A percentile compares a stretch with the other conserved stretches of the same genome.
Conservation (phyloP, 2,888 invertebrate species). For the Tetrapedia diversipes region DNA sequence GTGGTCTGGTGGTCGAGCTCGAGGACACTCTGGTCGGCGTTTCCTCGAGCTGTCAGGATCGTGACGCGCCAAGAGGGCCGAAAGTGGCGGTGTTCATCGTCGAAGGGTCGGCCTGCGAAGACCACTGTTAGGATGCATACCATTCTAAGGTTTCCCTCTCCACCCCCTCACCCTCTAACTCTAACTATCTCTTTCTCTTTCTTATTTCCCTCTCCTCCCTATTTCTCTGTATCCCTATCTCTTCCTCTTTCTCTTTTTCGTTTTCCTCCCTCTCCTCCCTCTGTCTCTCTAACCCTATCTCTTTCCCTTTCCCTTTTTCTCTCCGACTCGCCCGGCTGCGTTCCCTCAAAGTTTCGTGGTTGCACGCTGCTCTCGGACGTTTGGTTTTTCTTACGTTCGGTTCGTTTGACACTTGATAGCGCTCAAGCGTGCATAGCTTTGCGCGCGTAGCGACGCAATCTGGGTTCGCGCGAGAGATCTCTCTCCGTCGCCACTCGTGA, state of each 20-base stretch:
- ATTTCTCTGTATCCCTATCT: conserved; percentile 42
- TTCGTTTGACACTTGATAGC: conserved; percentile 81
- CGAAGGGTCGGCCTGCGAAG: conserved; percentile 35
- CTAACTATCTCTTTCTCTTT: no score
- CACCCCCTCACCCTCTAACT: conserved; percentile 29
- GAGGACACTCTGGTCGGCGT: conserved; percentile 56
- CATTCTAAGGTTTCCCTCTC: conserved; percentile 55
- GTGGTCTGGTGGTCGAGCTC: conserved; percentile 31
- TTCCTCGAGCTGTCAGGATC: conserved; percentile 71
- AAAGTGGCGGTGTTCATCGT: conserved; percentile 53
- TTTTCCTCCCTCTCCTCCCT: background rate
- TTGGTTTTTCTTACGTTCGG: conserved; percentile 75
- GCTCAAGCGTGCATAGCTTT: conserved; percentile 51
- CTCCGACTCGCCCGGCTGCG: conserved; percentile 63
- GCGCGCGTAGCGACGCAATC: conserved; percentile 27
- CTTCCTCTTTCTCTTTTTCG: no score
- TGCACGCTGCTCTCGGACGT: conserved; percentile 42
- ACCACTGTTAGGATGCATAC: conserved; percentile 36
- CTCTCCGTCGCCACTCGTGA: conserved; percentile 22
- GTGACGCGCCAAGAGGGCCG: conserved; percentile 52
- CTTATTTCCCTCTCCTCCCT: no score
- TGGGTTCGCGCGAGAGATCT: conserved; percentile 44
- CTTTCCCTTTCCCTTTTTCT: conserved; percentile 51
- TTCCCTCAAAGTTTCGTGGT: conserved; percentile 63
- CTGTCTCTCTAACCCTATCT: conserved; percentile 41